phyloP scores from a whole-genome alignment of 2,113 vertebrate species.

The Lynx canadensis region DNA sequence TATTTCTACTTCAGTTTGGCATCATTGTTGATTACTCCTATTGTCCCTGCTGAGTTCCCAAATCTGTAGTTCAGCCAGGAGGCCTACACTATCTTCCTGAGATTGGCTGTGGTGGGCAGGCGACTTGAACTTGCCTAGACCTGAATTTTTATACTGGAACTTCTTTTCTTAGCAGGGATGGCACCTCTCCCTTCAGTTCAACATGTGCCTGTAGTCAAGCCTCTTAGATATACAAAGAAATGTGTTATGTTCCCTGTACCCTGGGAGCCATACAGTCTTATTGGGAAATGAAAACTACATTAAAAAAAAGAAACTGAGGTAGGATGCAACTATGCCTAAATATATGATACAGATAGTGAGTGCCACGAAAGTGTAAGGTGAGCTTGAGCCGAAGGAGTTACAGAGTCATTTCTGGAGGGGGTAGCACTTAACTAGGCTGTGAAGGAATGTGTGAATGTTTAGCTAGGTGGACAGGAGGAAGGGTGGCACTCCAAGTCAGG shows the following conservation, averaged over 20 bases:
- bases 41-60: background rate
- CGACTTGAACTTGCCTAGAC: constrained; percentile 27
- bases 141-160: background rate
- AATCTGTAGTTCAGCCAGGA: background rate
- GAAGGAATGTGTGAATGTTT: background rate
- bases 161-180: constrained; percentile 13
- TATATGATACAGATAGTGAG: background rate
- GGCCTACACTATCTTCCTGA: background rate
- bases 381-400: background rate
- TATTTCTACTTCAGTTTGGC: constrained; percentile 11
- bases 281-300: constrained; percentile 2
- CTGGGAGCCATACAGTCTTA: constrained; percentile 28
- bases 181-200: constrained; percentile 2
- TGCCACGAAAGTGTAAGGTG: background rate
- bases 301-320: background rate
- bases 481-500: background rate
- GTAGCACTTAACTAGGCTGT: background rate
- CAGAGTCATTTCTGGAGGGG: background rate
- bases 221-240: background rate
- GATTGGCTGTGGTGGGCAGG: background rate
- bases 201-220: background rate
- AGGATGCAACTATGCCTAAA: background rate
- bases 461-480: constrained; percentile 23
- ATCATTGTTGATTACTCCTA: background rate
- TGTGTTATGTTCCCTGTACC: background rate